These are phyloP conservation scores for Solenopsis invicta DNA, from an alignment of 1,140 invertebrate genomes.

Conservation along the genomic window DNA sequence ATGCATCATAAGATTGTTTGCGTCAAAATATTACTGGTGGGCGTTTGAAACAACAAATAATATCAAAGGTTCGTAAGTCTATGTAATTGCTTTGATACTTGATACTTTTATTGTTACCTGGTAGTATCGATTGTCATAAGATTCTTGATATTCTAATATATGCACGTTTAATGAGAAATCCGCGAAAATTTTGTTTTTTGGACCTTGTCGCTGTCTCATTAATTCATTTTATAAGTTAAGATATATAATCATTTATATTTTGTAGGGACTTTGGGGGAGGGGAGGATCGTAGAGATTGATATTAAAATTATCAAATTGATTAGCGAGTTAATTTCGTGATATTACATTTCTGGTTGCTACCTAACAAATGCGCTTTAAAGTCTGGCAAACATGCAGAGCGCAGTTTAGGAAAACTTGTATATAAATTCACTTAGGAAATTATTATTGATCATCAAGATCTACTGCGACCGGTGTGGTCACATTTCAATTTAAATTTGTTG, in stretches of 20 bases:
- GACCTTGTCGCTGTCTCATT: background rate
- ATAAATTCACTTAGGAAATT: too few relatives aligned
- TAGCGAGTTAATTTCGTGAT: too few relatives aligned
- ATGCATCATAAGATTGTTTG: constrained; percentile 29
- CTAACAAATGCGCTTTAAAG: too few relatives aligned
- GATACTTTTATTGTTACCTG: background rate
- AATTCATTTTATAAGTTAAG: background rate
- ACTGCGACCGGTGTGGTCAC: too few relatives aligned
- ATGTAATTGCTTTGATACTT: background rate
- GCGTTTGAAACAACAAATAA: background rate
- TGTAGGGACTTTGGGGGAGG: too few relatives aligned
- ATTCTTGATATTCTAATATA: background rate
- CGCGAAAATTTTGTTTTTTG: background rate
- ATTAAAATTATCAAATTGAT: too few relatives aligned
- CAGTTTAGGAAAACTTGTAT: too few relatives aligned
- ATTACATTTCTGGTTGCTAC: too few relatives aligned
- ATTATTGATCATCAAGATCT: too few relatives aligned
- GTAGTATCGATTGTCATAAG: background rate
- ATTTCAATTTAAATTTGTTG: too few relatives aligned
- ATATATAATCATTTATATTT: background rate
- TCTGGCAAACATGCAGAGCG: too few relatives aligned
- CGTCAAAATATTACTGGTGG: constrained; percentile 6
- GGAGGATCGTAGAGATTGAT: too few relatives aligned
- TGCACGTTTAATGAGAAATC: constrained; percentile 17
- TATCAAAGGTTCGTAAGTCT: background rate